Percentiles rank a stretch among this genome's conserved stretches.
Conservation (phyloP, 2,797 vertebrate species). For the Sylvia borin region DNA sequence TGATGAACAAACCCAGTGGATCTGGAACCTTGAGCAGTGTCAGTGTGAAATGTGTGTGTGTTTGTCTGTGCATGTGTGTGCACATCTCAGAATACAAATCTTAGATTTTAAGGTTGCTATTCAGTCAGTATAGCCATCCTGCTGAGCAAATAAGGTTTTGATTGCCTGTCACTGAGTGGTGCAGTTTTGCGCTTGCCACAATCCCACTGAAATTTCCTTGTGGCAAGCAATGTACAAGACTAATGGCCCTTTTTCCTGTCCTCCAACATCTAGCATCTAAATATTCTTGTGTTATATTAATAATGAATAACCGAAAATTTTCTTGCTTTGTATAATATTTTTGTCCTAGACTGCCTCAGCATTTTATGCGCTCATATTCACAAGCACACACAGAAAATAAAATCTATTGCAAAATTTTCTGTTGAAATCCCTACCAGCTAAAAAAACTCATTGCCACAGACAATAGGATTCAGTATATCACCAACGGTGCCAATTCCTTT, state of each 20-base stretch:
- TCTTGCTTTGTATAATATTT: background rate
- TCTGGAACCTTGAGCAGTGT: background rate
- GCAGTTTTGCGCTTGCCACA: background rate
- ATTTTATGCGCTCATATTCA: background rate
- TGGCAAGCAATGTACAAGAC: background rate
- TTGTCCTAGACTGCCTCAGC: background rate
- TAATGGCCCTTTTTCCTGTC: background rate
- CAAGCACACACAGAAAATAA: background rate
- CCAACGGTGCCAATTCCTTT: constrained; percentile 24
- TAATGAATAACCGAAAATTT: background rate
- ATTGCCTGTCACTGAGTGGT: background rate
- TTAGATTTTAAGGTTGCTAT: background rate
- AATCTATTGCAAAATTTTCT: background rate
- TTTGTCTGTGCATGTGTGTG: no score
- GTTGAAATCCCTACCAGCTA: background rate
- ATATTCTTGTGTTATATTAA: background rate
- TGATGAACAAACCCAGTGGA: background rate
- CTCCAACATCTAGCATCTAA: background rate
- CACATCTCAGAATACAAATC: background rate
- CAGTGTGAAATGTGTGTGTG: background rate
- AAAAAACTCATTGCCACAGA: background rate
- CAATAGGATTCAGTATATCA: constrained; percentile 9
- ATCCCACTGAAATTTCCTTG: background rate
- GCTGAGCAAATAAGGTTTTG: background rate
- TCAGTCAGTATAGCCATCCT: background rate